These are phyloP conservation scores for Thelaira solivaga DNA, from an alignment of 2,888 invertebrate genomes.

Conservation along the genomic window DNA sequence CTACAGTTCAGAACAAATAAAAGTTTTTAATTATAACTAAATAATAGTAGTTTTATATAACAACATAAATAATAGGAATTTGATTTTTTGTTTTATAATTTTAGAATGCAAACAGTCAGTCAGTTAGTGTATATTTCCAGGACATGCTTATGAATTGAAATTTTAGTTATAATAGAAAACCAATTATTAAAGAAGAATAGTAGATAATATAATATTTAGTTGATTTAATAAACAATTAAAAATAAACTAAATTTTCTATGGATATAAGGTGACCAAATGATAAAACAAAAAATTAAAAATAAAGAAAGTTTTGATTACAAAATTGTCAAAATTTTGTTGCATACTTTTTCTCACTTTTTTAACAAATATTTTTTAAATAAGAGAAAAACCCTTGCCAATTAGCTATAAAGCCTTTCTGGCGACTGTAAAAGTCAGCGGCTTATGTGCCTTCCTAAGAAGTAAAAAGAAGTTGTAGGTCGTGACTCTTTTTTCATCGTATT, in stretches of 20 bases:
- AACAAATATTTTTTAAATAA: too few relatives aligned
- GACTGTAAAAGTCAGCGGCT: too few relatives aligned
- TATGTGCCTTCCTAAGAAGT: too few relatives aligned
- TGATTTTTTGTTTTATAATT: not conserved
- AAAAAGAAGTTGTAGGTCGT: too few relatives aligned
- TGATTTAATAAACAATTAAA: constrained; percentile 15
- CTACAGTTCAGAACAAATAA: constrained; percentile 7
- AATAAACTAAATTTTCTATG: too few relatives aligned
- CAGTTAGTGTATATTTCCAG: constrained; percentile 19
- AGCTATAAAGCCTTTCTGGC: too few relatives aligned
- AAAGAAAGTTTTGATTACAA: too few relatives aligned
- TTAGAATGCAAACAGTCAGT: constrained; percentile 32
- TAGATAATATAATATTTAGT: constrained; percentile 21
- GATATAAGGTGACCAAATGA: constrained; percentile 2
- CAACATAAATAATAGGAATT: constrained; percentile 12
- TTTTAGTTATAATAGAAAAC: constrained; percentile 32
- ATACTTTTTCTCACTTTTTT: too few relatives aligned
- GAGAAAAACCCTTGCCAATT: too few relatives aligned
- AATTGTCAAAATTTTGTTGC: not conserved
- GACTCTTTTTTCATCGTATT: too few relatives aligned
- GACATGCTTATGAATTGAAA: constrained; percentile 9
- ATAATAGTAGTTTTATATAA: constrained; percentile 34
- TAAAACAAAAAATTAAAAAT: too few relatives aligned
- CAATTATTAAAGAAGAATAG: constrained; percentile 36
- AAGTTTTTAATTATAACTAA: constrained; percentile 46